Conservation (phyloP, 2,113 vertebrate species). For the Chionodraco myersi region DNA sequence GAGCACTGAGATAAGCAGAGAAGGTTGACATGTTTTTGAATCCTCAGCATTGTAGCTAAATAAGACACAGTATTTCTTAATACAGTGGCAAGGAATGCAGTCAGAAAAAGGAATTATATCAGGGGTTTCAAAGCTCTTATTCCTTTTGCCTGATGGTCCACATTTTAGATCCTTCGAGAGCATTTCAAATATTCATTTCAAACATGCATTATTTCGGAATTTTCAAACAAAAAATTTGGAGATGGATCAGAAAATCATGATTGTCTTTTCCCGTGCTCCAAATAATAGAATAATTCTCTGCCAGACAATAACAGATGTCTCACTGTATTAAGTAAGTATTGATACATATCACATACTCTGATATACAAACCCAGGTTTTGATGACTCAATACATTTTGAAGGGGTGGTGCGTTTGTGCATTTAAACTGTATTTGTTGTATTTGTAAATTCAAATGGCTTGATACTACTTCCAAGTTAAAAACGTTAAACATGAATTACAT, state of each 20-base stretch:
- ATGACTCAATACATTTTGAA: no score
- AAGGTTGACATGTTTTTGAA: constrained; percentile 22
- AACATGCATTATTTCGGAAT: not conserved
- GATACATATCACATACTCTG: no score
- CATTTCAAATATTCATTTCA: not conserved
- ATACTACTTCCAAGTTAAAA: not conserved
- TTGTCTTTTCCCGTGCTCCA: no score
- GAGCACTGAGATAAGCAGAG: constrained; percentile 25
- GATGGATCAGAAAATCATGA: not conserved
- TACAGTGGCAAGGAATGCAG: not conserved
- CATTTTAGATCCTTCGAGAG: not conserved
- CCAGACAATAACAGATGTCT: no score
- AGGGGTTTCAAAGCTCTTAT: not conserved
- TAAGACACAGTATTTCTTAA: not conserved
- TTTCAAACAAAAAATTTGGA: not conserved
- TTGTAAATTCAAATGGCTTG: not conserved
- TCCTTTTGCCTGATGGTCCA: no score
- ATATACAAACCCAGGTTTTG: no score
- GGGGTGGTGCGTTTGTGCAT: no score
- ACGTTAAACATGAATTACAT: not conserved
- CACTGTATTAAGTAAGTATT: no score
- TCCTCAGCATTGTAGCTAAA: not conserved
- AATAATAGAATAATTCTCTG: no score
- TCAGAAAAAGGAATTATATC: not conserved
- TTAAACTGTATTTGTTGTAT: no score